Evolutionary conservation across 2,797 vertebrate genomes (phyloP), one percentile per base, ranked within the genome.

Genomic region (Notolepis coatsorum): DNA sequence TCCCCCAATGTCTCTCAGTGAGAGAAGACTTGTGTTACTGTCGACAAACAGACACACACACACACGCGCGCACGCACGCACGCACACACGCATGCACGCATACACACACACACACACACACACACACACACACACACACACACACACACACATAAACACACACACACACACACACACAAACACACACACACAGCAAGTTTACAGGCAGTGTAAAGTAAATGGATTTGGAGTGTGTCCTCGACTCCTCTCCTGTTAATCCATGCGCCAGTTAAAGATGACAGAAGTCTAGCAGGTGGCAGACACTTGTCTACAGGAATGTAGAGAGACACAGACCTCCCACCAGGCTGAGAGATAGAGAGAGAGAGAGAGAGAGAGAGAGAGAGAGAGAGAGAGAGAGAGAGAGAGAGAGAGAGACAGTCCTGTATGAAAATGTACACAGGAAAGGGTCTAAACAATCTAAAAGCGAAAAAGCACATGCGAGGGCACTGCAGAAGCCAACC

Each of bases 221-320:
- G 68, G 84, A 88, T 89, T 88, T 84, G 80, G 82, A 85, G 78
- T 73, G 76, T 80, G 80, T 86, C 84, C 77, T 71, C 41, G 71
- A 57, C 21, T 84, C 77, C 77, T 31, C 23, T 10, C 23, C 28
- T 15, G 33, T 24, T 85, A 83, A 87, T 87, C 80, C 84, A 80
- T 63, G 73, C 82, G 79, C 81, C 80, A 71, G 82, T 71, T 68
- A 75, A 78, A 60, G 61, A 79, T 88, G 87, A 82, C 77, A 71
- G 79, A 86, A 87, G 73, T 81, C 74, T 72, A 84, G 88, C 90
- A 90, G 89, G 88, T 90, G 90, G 84, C 57, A 90, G 87, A 90
- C 88, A 90, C 90, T 91, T 90, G 89, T 89, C 84, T 90, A 79
- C 72, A n/a, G 89, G 90, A 91, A 91, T 88, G 87, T 76, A 76